These are phyloP conservation scores for Proales similis DNA, from an alignment of 1,140 invertebrate species.

Conservation along the genomic window DNA sequence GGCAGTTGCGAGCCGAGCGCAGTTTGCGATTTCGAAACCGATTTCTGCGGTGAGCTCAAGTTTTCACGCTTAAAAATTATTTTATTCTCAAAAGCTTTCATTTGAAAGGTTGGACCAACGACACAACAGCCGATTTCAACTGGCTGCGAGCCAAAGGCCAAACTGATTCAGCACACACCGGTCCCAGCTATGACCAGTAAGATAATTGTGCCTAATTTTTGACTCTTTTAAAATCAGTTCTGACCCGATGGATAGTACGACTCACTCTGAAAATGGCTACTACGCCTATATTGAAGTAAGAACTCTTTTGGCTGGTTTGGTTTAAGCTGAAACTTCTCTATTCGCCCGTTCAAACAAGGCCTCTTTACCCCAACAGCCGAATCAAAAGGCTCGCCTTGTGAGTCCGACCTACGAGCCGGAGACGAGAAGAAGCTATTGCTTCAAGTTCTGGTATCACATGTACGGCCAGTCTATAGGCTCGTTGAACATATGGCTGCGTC, in stretches of 20 bases:
- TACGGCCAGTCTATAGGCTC: constrained; percentile 37
- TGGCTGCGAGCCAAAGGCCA: constrained; percentile 34
- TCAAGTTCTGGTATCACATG: constrained; percentile 38
- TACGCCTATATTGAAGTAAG: constrained; percentile 33
- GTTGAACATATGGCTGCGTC: constrained; percentile 10
- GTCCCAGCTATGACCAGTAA: constrained; percentile 45
- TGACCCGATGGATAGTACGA: not conserved
- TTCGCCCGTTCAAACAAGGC: not conserved
- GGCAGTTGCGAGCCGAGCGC: constrained; percentile 12
- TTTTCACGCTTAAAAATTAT: not conserved
- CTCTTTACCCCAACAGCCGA: constrained; percentile 42
- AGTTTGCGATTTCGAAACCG: constrained; percentile 45
- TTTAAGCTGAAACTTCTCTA: not conserved
- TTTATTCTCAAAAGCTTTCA: constrained; percentile 10
- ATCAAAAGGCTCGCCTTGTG: constrained; percentile 45
- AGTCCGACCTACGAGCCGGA: constrained; percentile 39
- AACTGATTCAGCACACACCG: constrained; percentile 42
- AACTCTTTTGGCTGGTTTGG: not conserved
- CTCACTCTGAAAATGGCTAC: constrained; percentile 11
- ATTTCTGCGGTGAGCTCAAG: constrained; percentile 41
- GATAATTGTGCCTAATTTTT: not conserved
- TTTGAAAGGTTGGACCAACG: constrained; percentile 41
- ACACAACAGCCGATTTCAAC: constrained; percentile 32
- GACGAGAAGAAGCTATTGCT: not conserved
- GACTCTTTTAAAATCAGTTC: not conserved